Evolutionary conservation across 2,888 invertebrate genomes (phyloP), one percentile per base, ranked within the genome.

Genomic region (Calliopum simillimum): DNA sequence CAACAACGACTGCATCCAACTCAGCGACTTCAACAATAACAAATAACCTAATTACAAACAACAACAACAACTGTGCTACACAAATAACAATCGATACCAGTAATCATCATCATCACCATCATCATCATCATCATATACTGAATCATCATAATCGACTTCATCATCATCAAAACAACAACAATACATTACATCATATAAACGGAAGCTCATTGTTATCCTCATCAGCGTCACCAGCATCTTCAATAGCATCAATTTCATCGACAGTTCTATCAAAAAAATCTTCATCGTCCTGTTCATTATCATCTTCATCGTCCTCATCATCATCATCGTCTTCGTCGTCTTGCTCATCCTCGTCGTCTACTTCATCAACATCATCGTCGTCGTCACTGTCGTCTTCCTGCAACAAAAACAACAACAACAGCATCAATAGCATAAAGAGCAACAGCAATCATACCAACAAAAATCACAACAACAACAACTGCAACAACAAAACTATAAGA

Each of bases 1-100:
- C 61, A 12, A 21, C 71, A 87, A 16, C 47, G 41, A 43, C 53
- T 65, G 53, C 59, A 14, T 49, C 67, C 41, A 70, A 61, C 72
- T 70, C 65, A 87, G 79, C 72, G 69, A 63, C 72, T 68, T 65
- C 44, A 13, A 46, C 74, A 61, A 70, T 76, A 43, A 71, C 78
- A 51, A 73, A 46, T 58, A 68, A 55, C 66, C n/a, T n/a, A n/a
- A 55, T 85, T 86, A 75, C 16, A 86, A 86, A 75, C 87, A 68
- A 65, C 59, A 62, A 70, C 71, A 74, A 68, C 58, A 74, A 53
- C 51, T 43, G 49, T 49, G 14, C n/a, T 6, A 49, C 49, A 33
- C 68, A 63, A 25, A 47, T 77, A 64, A 75, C 77, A 13, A 74
- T 77, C 55, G 76, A 77, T 51, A 72, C 77, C 21, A 74, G 71